Evolutionary conservation across 2,797 vertebrate species (phyloP).

Genomic region (Gila robusta): DNA sequence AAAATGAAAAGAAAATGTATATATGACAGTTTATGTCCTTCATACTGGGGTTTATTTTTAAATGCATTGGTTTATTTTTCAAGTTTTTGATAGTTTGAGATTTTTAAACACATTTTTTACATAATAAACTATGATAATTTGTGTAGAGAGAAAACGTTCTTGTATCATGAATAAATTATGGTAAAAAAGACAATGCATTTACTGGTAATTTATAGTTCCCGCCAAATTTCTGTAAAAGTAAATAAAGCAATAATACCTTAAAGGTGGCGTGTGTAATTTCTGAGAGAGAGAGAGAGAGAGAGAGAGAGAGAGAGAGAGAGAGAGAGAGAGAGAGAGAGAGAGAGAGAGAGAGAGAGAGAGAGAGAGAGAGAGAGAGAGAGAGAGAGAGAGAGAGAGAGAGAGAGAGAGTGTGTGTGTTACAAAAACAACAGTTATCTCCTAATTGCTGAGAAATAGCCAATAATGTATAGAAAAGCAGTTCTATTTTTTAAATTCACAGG

Average conservation of each 20-base stretch:
- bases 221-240: background rate
- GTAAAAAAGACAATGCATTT: background rate
- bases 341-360: too few relatives aligned
- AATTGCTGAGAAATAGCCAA: background rate
- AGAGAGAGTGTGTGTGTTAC: background rate
- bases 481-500: background rate
- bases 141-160: background rate
- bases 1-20: background rate
- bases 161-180: background rate
- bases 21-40: background rate
- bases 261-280: background rate
- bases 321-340: too few relatives aligned
- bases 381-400: too few relatives aligned
- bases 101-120: background rate
- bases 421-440: background rate
- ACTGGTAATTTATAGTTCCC: background rate
- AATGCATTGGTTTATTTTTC: background rate
- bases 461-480: background rate
- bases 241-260: slow-evolving; percentile 16
- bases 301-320: too few relatives aligned
- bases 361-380: too few relatives aligned
- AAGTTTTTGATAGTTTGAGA: background rate
- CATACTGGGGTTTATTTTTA: background rate
- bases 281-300: too few relatives aligned
- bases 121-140: background rate